A percentile compares a stretch with the other conserved stretches of the same genome.
phyloP scores from a whole-genome alignment of 1,140 invertebrate species.

The Philotrypesis tridentata region DNA sequence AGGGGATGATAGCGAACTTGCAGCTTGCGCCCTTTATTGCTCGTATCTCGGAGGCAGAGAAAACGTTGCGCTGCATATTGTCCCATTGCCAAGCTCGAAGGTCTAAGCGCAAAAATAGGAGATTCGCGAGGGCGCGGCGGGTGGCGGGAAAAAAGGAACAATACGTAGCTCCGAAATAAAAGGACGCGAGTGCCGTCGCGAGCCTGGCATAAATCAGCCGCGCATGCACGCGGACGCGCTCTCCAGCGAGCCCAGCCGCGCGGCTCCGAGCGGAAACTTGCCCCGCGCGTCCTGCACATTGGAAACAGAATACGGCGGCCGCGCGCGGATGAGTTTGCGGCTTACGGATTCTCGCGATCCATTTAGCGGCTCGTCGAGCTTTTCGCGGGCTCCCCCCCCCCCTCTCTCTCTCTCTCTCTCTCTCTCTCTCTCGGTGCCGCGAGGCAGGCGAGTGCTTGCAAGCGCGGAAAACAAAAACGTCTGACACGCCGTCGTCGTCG shows the following conservation, averaged over 20 bases:
- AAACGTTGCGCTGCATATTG: background rate
- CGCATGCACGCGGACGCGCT: background rate
- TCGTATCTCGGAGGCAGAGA: conserved; percentile 45
- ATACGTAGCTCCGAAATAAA: background rate
- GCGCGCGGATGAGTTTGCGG: conserved; percentile 52
- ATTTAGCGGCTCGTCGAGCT: conserved; percentile 42
- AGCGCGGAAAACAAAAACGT: conserved; percentile 10
- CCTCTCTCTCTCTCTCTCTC: background rate
- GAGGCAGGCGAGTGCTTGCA: background rate
- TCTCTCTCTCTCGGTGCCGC: background rate
- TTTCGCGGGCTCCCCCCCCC: conserved; percentile 7
- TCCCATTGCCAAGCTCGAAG: background rate
- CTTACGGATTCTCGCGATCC: conserved; percentile 60
- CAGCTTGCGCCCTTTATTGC: conserved; percentile 50
- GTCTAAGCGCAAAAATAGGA: background rate
- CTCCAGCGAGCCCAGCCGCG: background rate
- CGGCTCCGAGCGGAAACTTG: background rate
- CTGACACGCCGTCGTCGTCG: conserved; percentile 4
- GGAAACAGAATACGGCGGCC: conserved; percentile 8
- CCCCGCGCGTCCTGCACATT: background rate
- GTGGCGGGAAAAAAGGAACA: background rate
- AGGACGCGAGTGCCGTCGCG: background rate
- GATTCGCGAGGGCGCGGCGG: no score
- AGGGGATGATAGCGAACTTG: conserved; percentile 7
- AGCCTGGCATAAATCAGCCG: conserved; percentile 38